Conservation (phyloP, 2,797 vertebrate species). For the Linurgus olivaceus region DNA sequence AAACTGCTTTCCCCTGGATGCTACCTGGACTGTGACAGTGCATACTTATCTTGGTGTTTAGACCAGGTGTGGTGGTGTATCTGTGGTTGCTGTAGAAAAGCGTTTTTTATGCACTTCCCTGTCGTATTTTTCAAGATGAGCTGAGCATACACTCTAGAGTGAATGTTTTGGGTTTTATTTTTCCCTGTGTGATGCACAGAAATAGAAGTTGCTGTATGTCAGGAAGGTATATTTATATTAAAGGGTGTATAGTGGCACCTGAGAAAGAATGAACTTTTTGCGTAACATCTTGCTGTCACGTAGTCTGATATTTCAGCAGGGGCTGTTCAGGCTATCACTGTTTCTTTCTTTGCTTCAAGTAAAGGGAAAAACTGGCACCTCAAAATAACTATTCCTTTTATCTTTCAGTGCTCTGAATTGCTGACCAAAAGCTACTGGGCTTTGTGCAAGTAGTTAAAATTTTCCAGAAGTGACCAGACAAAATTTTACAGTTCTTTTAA, state of each 20-base stretch:
- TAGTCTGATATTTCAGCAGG: background rate
- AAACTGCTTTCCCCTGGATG: background rate
- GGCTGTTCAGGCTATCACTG: rapidly evolving
- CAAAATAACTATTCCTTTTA: background rate
- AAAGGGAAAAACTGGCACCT: background rate
- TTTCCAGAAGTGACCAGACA: background rate
- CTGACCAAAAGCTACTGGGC: background rate
- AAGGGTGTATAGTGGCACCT: background rate
- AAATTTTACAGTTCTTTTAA: background rate
- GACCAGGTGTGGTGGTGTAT: background rate
- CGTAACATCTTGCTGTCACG: background rate
- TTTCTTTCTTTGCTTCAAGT: background rate
- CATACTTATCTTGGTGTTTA: background rate
- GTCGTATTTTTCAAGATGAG: background rate
- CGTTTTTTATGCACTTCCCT: rapidly evolving
- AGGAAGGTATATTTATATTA: background rate
- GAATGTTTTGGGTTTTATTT: background rate
- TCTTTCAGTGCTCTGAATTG: background rate
- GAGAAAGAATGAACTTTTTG: background rate
- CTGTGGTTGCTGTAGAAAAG: background rate
- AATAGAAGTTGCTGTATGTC: background rate
- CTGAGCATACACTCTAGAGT: background rate
- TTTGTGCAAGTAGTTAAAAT: background rate
- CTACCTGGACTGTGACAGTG: background rate
- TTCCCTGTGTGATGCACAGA: background rate